These are phyloP conservation scores for Dolichallabes microphthalmus DNA, from an alignment of 2,113 vertebrate genomes.

Conservation along the genomic window DNA sequence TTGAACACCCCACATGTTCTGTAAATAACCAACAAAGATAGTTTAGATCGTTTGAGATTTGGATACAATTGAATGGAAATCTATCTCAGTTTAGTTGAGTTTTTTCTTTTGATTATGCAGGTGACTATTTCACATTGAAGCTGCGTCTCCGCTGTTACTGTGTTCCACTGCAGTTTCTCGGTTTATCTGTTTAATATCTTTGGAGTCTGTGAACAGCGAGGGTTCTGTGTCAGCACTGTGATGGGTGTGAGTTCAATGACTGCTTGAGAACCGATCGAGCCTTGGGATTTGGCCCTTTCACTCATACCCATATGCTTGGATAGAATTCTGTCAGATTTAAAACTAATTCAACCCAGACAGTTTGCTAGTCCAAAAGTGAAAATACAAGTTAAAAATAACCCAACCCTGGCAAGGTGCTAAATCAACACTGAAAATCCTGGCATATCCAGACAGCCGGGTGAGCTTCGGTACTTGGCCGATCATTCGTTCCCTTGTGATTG, in stretches of 20 bases:
- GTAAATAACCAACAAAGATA: background rate
- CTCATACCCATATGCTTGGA: background rate
- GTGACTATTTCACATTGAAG: background rate
- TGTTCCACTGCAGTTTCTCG: too few species aligned
- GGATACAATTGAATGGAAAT: background rate
- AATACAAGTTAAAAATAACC: background rate
- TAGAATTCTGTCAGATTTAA: background rate
- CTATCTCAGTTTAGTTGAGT: too few species aligned
- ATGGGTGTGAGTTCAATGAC: background rate
- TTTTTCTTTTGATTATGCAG: background rate
- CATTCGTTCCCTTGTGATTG: background rate
- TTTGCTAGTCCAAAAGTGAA: background rate
- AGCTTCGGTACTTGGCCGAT: background rate
- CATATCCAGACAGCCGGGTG: background rate
- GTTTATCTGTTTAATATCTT: background rate
- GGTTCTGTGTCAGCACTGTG: background rate
- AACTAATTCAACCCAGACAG: background rate
- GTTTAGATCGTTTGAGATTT: background rate
- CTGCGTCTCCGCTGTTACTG: background rate
- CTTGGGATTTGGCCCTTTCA: background rate
- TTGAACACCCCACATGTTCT: background rate
- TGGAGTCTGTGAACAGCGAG: background rate
- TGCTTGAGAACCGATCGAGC: background rate
- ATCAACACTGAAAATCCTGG: background rate
- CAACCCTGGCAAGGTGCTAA: background rate